phyloP scores from a whole-genome alignment of 1,140 invertebrate species.

The Musca vetustissima region DNA sequence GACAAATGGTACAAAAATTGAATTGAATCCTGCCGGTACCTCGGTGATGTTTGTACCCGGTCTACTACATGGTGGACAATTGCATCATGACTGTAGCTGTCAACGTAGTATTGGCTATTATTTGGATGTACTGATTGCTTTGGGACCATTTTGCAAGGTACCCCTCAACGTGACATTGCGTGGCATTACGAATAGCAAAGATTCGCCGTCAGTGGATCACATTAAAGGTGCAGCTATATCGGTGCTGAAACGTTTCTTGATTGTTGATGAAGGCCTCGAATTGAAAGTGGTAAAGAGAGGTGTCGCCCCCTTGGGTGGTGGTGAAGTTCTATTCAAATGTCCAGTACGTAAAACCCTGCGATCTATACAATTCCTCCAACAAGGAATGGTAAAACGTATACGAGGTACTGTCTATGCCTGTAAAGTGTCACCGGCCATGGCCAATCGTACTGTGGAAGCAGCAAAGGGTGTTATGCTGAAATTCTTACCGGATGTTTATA shows the following conservation, averaged over 20 bases:
- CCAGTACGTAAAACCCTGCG: conserved; percentile 68
- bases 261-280: conserved; percentile 85
- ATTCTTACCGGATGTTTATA: conserved; percentile 94
- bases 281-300: conserved; percentile 86
- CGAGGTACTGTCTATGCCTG: conserved; percentile 69
- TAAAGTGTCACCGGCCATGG: conserved; percentile 86
- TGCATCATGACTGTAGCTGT: conserved; percentile 85
- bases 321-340: conserved; percentile 86
- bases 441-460: conserved; percentile 89
- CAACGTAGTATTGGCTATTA: conserved; percentile 88
- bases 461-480: conserved; percentile 89
- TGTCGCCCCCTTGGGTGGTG: conserved; percentile 82
- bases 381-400: conserved; percentile 92
- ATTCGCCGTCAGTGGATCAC: conserved; percentile 83
- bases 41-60: conserved; percentile 87
- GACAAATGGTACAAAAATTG: conserved; percentile 89
- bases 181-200: conserved; percentile 87
- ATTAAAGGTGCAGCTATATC: conserved; percentile 79
- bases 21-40: conserved; percentile 93
- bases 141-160: conserved; percentile 95
- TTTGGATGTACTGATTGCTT: conserved; percentile 82
- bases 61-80: conserved; percentile 79
- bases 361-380: conserved; percentile 67
- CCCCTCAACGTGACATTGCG: conserved; percentile 77
- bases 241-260: conserved; percentile 79